Base-by-base conservation (phyloP, 2,797 vertebrate genomes). In the Hapalemur alaotrensis region DNA sequence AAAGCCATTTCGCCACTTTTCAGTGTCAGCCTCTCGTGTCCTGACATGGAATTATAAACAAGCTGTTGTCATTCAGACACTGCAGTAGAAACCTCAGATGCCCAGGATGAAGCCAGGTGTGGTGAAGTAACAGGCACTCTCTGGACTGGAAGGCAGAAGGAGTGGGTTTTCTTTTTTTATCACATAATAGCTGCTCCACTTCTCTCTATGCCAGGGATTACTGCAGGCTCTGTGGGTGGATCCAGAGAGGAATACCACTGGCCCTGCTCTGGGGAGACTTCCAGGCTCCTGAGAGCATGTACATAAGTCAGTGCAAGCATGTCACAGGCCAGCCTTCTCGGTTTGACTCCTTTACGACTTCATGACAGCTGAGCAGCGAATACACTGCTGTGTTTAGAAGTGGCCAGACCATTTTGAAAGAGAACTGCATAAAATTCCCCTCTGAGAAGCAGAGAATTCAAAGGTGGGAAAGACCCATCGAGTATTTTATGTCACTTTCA, bases 301-400 rank as follows among this genome's bases (percentile, higher is more conserved):
- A 7, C 38, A 10, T 22, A 1, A 72, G 70, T 30, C 23, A 1
- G 17, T 5, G 25, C 1, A 22, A 4, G 7, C 4, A 25, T 15
- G 13, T 57, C 14, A 3, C 14, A 2, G 15, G 23, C 4, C 1
- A 41, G 28, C 6, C 12, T 35, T 52, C 28, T 28, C 1, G 0
- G 18, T 7, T 59, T 18, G 50, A 20, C 30, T 15, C 54, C 32
- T 82, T 67, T 50, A 23, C n/a, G 76, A 41, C 12, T 25, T 35
- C 28, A 1, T 5, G 7, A 0, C 12, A 12, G 5, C 10, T 46
- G 23, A 93, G 54, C 32, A 9, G 23, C 50, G 18, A n/a, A 15
- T 2, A 32, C 0, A 28, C 22, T 14, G n/a, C 54, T 8, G 32
- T 8, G 38, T 48, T 78, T 7, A 41, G n/a, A 81, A 7, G 65